Percentiles rank a stretch among this genome's conserved stretches.
phyloP scores from a whole-genome alignment of 2,888 invertebrate genomes.

The Nemotelus nigrinus region DNA sequence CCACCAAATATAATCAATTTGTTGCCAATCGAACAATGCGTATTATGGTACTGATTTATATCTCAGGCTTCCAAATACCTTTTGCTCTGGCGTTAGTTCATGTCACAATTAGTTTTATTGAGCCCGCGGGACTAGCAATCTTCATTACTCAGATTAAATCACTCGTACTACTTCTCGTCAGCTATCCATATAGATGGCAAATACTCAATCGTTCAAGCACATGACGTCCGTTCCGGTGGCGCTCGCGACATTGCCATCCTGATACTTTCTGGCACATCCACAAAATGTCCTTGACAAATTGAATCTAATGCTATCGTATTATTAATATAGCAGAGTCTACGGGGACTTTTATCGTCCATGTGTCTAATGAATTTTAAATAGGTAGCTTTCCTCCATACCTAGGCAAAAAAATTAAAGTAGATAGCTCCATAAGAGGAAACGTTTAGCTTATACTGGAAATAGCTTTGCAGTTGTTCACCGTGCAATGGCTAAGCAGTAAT shows the following conservation, averaged over 20 bases:
- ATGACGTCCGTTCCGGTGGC: no score
- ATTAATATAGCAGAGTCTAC: not conserved
- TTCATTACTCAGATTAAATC: not conserved
- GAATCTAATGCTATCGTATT: constrained; percentile 1
- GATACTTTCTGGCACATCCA: no score
- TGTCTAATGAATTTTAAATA: constrained; percentile 18
- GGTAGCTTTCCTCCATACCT: not conserved
- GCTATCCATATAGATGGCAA: no score
- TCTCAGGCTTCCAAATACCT: not conserved
- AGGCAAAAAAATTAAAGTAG: not conserved
- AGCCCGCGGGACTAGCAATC: not conserved
- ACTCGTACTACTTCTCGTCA: no score
- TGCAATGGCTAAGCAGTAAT: constrained; percentile 16
- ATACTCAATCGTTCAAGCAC: no score
- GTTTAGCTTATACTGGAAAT: not conserved
- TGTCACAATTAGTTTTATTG: not conserved
- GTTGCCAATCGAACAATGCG: not conserved
- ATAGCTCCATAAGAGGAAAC: not conserved
- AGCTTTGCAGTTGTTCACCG: not conserved
- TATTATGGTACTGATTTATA: not conserved
- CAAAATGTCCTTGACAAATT: constrained; percentile 1
- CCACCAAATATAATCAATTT: not conserved
- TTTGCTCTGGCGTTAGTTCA: not conserved
- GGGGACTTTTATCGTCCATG: not conserved
- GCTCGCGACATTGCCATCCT: no score